Evolutionary conservation across 2,888 invertebrate species (phyloP), one percentile per base, ranked within the genome.

Genomic region (Plebejus anna): DNA sequence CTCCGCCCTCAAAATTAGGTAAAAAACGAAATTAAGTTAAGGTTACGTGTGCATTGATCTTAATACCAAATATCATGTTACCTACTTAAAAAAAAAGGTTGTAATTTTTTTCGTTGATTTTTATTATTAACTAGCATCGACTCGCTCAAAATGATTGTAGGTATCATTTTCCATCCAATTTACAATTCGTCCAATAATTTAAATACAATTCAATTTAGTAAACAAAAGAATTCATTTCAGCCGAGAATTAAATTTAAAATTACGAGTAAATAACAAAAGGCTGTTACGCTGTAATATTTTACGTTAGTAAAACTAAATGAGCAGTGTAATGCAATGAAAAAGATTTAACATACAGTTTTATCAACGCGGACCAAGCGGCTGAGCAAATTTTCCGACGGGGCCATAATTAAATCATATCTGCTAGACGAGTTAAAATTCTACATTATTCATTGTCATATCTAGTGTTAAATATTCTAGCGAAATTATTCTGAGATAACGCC

Each of bases 331-430:
- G 73, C 55, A 73, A 73, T 51, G 32, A 55, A 73, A 73, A 55
- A 51, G 73, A 32, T 73, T 47, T 73, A 55, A 73, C 73, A 55
- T 73, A 51, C 66, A 66, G 32, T 73, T 73, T 73, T 73, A 73
- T 73, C 73, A 51, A 51, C 32, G 22, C n/a, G 51, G 51, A 6
- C 1, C 38, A 7, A 47, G 71, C 71, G 71, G 16, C 47, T 11
- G 42, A 1, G 32, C 70, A 13, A 70, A 70, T 70, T 5, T 28
- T 36, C 70, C 42, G 7, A 42, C 47, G 16, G 28, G 6, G 16
- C 73, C 73, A 55, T 71, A 71, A 71, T 71, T 42, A 42, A 71
- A 71, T 71, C n/a, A 71, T 71, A 22, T 71, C 71, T 71, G 32
- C 66, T 36, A 36, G 66, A 36, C 66, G 66, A 32, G 66, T 66